phyloP scores from a whole-genome alignment of 2,888 invertebrate genomes.

The Ormyrus nitidulus region DNA sequence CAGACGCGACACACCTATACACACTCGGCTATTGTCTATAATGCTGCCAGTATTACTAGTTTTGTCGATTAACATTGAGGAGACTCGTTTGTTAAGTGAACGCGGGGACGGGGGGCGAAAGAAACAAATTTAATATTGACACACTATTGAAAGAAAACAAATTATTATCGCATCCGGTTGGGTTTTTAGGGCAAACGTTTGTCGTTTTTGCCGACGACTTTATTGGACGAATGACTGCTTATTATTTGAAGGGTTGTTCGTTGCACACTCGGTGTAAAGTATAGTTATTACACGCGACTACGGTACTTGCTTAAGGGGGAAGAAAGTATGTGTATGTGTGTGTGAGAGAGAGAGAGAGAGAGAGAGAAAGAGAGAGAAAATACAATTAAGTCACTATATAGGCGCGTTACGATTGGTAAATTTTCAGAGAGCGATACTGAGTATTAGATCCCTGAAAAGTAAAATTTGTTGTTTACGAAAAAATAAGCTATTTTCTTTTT shows the following conservation, averaged over 20 bases:
- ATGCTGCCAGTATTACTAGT: conserved; percentile 58
- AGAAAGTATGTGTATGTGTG: neutral
- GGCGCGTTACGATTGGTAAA: conserved; percentile 43
- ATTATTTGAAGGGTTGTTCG: conserved; percentile 23
- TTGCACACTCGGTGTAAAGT: conserved; percentile 27
- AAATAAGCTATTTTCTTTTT: conserved; percentile 49
- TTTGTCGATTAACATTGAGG: conserved; percentile 52
- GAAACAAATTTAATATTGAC: conserved; percentile 46
- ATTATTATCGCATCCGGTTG: conserved; percentile 19
- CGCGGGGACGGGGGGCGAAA: neutral
- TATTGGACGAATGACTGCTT: conserved; percentile 31
- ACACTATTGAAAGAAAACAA: conserved; percentile 29
- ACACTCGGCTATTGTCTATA: conserved; percentile 54
- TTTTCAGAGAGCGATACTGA: conserved; percentile 51
- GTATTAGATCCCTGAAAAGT: conserved; percentile 41
- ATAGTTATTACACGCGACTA: conserved; percentile 35
- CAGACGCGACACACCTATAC: neutral
- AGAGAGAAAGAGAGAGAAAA: conserved; percentile 12
- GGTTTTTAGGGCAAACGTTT: conserved; percentile 2
- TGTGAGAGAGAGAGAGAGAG: conserved; percentile 1
- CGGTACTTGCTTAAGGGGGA: conserved; percentile 35
- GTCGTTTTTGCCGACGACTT: conserved; percentile 35
- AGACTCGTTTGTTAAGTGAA: conserved; percentile 52
- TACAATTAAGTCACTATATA: conserved; percentile 41
- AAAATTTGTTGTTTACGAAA: conserved; percentile 43